Conservation (phyloP, 2,797 vertebrate species). For the Hippopotamyrus pictus region DNA sequence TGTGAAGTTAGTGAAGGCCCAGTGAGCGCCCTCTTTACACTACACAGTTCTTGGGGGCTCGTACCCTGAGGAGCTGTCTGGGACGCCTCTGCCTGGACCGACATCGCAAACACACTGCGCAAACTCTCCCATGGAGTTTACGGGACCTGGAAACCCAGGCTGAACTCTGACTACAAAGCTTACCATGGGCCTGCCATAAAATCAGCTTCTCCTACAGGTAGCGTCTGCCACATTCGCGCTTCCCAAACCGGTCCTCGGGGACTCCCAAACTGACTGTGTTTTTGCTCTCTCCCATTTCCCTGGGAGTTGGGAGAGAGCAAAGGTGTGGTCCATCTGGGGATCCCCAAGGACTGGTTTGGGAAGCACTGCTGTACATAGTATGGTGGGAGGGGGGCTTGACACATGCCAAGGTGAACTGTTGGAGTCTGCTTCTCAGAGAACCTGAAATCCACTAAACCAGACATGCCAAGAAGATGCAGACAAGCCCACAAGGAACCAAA, state of each 20-base stretch:
- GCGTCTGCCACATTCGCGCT: neutral
- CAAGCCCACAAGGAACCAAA: neutral
- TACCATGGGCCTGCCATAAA: neutral
- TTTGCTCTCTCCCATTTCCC: too few relatives aligned
- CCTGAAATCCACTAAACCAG: neutral
- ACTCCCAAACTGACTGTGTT: too few relatives aligned
- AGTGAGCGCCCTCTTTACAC: neutral
- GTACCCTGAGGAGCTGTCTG: neutral
- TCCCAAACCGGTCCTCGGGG: too few relatives aligned
- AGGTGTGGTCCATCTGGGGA: neutral
- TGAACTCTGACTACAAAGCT: neutral
- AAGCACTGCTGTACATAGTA: neutral
- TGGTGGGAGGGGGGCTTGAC: neutral
- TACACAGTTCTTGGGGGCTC: neutral
- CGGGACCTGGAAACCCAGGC: neutral
- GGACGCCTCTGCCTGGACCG: neutral
- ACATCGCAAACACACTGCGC: neutral
- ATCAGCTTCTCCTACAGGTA: neutral
- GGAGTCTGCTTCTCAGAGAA: neutral
- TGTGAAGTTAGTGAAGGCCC: neutral
- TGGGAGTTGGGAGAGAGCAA: neutral
- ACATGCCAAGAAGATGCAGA: neutral
- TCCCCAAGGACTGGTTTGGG: neutral
- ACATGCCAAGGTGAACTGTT: neutral
- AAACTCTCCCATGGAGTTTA: neutral